Base-by-base conservation (phyloP, 2,888 invertebrate genomes). In the Microctonus brassicae region DNA sequence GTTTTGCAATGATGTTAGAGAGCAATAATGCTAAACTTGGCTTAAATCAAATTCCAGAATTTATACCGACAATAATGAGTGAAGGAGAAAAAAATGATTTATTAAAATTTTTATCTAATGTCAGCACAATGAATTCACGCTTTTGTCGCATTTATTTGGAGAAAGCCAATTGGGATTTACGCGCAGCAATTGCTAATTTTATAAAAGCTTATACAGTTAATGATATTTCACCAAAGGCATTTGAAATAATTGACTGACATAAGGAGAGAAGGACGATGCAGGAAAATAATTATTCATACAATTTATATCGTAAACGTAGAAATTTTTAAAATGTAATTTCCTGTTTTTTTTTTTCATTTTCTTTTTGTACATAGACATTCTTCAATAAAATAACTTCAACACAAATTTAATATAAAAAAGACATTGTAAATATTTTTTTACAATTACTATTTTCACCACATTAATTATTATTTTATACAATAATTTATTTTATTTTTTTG, bases 171-270 rank as follows among this genome's bases (percentile, higher is more conserved):
- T 87, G 87, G 87, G 80, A 87, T 63, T 81, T 87, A 64, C 82
- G 86, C 68, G 75, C 67, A 9, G 85, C 87, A 1, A 82, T 87
- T 7, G 79, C 73, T 24, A 79, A 79, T 17, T 87, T 87, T 69
- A 83, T 82, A 76, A 83, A 84, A 53, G 79, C 79, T 67, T 87
- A 87, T 36, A 80, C 81, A 2, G 75, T 83, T 13, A 87, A 87
- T 71, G 81, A 86, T 71, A 73, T 87, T 39, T 79, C 86, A 20
- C 73, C 77, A 1, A 83, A 85, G 73, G 87, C 87, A 29, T 86
- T 86, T 64, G 39, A 22, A 1, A 83, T 85, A 24, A 86, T 86
- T 65, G 39, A 22, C 17, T 67, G 65, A 69, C 53, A 20, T 9
- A 24, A 39, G 26, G 4, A 53, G 22, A 29, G 66, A 69, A 67